Percentiles rank a stretch among this genome's conserved stretches.
phyloP scores from a whole-genome alignment of 2,888 invertebrate genomes.

The Sminthurinus aureus region DNA sequence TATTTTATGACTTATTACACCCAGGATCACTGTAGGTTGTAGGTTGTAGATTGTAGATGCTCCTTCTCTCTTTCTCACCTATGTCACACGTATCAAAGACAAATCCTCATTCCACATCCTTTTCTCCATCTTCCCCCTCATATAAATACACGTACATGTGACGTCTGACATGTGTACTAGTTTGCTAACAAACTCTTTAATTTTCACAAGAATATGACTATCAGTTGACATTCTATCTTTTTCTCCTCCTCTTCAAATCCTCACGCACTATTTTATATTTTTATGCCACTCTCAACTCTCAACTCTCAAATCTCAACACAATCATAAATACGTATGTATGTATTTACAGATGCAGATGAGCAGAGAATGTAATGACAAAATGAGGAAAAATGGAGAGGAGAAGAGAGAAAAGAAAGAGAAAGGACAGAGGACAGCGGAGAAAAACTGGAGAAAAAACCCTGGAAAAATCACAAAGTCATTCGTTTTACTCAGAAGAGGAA shows the following conservation, averaged over 20 bases:
- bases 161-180: neutral
- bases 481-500: slow-evolving; percentile 11
- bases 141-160: neutral
- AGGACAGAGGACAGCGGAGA: neutral
- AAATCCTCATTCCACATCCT: slow-evolving; percentile 31
- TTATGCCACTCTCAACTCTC: neutral
- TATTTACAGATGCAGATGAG: neutral
- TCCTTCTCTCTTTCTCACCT: slow-evolving; percentile 10
- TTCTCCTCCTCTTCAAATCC: neutral
- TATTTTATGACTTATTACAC: slow-evolving; percentile 57
- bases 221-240: slow-evolving; percentile 27
- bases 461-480: slow-evolving; percentile 32
- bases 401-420: neutral
- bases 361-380: too few species aligned
- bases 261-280: neutral
- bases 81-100: slow-evolving; percentile 27
- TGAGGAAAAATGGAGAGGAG: neutral
- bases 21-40: slow-evolving; percentile 37
- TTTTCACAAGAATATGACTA: slow-evolving; percentile 31
- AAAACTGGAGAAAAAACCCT: slow-evolving; percentile 8
- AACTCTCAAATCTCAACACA: neutral
- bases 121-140: slow-evolving; percentile 12
- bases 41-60: slow-evolving; percentile 12
- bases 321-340: slow-evolving; percentile 4
- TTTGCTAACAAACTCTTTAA: slow-evolving; percentile 39